phyloP scores from a whole-genome alignment of 2,113 vertebrate genomes.

The Crypturellus undulatus region DNA sequence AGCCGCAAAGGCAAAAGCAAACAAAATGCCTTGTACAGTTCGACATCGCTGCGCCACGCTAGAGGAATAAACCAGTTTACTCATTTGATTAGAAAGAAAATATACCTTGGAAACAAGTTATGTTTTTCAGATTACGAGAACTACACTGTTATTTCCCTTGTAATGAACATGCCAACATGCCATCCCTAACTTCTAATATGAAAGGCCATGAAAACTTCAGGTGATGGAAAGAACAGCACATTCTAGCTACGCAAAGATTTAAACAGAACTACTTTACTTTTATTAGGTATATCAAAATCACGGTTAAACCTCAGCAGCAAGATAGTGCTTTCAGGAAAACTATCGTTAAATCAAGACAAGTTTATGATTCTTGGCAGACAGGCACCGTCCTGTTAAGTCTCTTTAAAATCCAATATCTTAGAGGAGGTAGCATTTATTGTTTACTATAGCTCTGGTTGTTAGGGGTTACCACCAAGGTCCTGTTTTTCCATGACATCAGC shows the following conservation, averaged over 20 bases:
- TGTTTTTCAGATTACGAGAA: conserved; percentile 38
- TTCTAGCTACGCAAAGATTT: conserved; percentile 52
- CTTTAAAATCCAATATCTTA: conserved; percentile 64
- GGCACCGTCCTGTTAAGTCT: conserved; percentile 65
- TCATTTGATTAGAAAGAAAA: conserved; percentile 42
- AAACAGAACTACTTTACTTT: conserved; percentile 57
- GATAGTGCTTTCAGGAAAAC: conserved; percentile 69
- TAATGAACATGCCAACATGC: conserved; percentile 23
- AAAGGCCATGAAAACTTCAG: conserved; percentile 39
- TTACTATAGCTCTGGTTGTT: conserved; percentile 79
- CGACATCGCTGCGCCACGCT: not conserved
- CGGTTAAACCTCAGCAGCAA: conserved; percentile 59
- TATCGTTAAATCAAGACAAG: conserved; percentile 67
- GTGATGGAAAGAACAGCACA: conserved; percentile 53
- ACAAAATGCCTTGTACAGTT: not conserved
- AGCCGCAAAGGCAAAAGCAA: not conserved
- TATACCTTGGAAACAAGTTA: not conserved
- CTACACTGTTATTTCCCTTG: conserved; percentile 30
- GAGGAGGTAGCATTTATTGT: conserved; percentile 76
- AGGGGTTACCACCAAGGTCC: conserved; percentile 74
- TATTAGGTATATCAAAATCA: conserved; percentile 58
- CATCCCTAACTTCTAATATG: conserved; percentile 32
- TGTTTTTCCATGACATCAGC: conserved; percentile 81
- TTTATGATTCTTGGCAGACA: conserved; percentile 78
- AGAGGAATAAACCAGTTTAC: not conserved